phyloP scores from a whole-genome alignment of 1,140 invertebrate species.

The Papilio helenus region DNA sequence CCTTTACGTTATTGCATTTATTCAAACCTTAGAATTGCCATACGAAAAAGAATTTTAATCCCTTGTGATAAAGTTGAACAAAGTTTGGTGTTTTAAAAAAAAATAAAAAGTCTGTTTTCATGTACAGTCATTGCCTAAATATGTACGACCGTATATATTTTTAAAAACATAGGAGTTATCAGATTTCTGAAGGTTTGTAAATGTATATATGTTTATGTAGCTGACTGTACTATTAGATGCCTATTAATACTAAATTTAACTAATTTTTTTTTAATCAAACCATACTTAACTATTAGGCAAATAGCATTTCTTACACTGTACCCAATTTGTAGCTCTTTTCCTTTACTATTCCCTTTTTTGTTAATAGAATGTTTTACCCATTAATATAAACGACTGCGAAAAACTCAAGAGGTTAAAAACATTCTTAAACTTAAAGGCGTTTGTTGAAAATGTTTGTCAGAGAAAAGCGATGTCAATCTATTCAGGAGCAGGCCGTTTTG shows the following conservation, averaged over 20 bases:
- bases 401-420: not conserved
- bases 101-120: too few relatives aligned
- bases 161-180: too few relatives aligned
- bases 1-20: conserved; percentile 27
- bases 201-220: too few relatives aligned
- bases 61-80: not conserved
- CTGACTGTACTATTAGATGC: too few relatives aligned
- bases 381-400: conserved; percentile 1
- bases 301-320: not conserved
- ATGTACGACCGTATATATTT: too few relatives aligned
- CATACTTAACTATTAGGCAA: not conserved
- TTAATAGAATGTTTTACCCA: not conserved
- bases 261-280: not conserved
- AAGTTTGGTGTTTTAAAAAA: not conserved
- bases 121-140: too few relatives aligned
- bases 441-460: conserved; percentile 27
- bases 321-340: not conserved
- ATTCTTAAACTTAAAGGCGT: conserved; percentile 7
- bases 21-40: not conserved
- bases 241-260: too few relatives aligned
- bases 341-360: not conserved
- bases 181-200: too few relatives aligned
- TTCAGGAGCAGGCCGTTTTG: not conserved
- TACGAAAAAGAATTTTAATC: not conserved
- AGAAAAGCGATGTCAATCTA: conserved; percentile 30